A percentile compares a stretch with the other conserved stretches of the same genome.
Evolutionary conservation across 2,113 vertebrate genomes (phyloP).

Genomic region (Centrocercus urophasianus): DNA sequence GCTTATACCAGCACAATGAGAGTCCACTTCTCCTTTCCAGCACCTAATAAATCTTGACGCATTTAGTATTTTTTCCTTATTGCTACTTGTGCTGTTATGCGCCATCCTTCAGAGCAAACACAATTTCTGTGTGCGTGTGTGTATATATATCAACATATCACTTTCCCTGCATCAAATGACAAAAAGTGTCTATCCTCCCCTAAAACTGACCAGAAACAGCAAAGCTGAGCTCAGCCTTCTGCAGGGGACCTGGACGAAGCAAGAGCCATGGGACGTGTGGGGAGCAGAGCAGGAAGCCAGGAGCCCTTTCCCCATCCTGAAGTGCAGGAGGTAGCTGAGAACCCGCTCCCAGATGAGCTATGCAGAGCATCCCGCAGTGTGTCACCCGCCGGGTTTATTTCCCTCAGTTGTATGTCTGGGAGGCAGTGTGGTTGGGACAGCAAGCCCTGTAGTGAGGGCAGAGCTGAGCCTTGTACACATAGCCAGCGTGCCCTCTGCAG

Average conservation of each 20-base stretch:
- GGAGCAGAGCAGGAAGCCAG: not conserved
- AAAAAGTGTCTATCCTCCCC: not conserved
- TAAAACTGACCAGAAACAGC: slow-evolving; percentile 7
- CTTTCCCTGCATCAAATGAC: not conserved
- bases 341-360: not conserved
- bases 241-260: not conserved
- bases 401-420: not conserved
- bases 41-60: slow-evolving; percentile 54
- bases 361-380: not conserved
- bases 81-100: slow-evolving; percentile 13
- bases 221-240: slow-evolving; percentile 8
- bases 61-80: slow-evolving; percentile 43
- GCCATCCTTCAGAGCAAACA: slow-evolving; percentile 26
- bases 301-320: slow-evolving; percentile 21
- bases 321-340: slow-evolving; percentile 32
- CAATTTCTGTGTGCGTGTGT: not conserved
- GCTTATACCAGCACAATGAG: not conserved
- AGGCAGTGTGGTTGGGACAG: not conserved
- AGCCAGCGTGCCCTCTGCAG: not conserved
- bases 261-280: too few species aligned
- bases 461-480: not conserved
- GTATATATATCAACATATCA: not conserved
- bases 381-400: slow-evolving; percentile 26
- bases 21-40: slow-evolving; percentile 27
- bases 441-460: not conserved